A percentile compares a stretch with the other conserved stretches of the same genome.
Conservation (phyloP, 2,113 vertebrate species). For the Bolborhynchus lineola region DNA sequence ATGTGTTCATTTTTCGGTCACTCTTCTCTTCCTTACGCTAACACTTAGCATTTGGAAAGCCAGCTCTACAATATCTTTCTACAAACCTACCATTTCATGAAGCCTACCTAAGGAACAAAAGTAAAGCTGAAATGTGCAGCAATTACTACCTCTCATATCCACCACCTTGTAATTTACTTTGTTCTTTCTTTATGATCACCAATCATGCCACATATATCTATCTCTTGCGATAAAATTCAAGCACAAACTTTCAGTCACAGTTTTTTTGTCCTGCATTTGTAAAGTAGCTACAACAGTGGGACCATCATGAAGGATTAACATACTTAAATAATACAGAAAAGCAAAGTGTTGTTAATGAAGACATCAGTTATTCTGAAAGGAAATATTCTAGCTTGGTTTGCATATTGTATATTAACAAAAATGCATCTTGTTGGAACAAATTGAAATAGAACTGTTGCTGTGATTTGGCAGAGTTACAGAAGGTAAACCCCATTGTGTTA, state of each 20-base stretch:
- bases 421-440: neutral
- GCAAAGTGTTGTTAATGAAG: neutral
- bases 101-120: neutral
- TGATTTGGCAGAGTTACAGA: neutral
- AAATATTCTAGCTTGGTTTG: neutral
- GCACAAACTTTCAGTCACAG: accelerated
- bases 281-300: neutral
- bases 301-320: neutral
- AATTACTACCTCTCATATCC: neutral
- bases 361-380: neutral
- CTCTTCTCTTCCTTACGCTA: neutral
- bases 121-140: neutral
- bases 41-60: neutral
- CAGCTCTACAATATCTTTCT: neutral
- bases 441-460: neutral
- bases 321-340: neutral
- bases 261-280: neutral
- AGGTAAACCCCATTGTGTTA: neutral
- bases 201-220: neutral
- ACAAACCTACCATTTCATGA: neutral
- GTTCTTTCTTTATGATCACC: neutral
- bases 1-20: neutral
- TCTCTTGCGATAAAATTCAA: neutral
- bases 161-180: neutral
- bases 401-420: neutral